These are phyloP conservation scores for Aproaerema taeniolella DNA, from an alignment of 2,888 invertebrate genomes.

Conservation along the genomic window DNA sequence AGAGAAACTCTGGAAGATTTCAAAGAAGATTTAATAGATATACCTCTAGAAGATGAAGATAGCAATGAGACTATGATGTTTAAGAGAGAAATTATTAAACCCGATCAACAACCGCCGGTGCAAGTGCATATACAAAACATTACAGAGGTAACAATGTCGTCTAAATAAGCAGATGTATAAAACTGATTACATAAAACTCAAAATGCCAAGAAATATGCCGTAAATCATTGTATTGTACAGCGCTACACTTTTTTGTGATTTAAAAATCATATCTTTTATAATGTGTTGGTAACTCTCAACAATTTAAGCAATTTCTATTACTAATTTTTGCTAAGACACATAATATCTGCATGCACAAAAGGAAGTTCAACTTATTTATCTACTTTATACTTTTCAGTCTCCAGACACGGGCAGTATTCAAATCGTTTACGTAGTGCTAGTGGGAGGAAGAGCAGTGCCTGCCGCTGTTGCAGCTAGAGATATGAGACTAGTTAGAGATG, in stretches of 20 bases:
- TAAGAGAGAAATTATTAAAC: constrained; percentile 66
- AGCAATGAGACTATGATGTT: constrained; percentile 54
- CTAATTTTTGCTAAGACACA: too few species aligned
- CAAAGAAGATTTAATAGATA: constrained; percentile 55
- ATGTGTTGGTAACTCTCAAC: too few species aligned
- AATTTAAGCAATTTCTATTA: too few species aligned
- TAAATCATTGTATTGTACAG: too few species aligned
- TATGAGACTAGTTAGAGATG: constrained; percentile 87
- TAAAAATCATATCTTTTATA: neutral
- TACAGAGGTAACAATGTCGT: constrained; percentile 48
- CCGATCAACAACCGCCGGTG: constrained; percentile 76
- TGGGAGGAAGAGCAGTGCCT: constrained; percentile 87
- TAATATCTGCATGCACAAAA: too few species aligned
- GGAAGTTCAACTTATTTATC: too few species aligned
- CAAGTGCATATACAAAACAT: constrained; percentile 83
- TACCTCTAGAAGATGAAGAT: constrained; percentile 54
- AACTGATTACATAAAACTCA: neutral
- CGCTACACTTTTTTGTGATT: neutral
- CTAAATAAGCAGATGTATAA: neutral
- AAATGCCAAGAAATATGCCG: too few species aligned
- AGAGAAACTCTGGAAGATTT: constrained; percentile 33
- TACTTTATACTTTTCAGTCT: constrained; percentile 34
- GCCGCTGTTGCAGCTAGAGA: constrained; percentile 89
- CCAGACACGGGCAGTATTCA: constrained; percentile 77
- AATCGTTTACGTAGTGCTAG: constrained; percentile 88